Base-by-base conservation (phyloP, 2,888 invertebrate species). In the Pteria penguin region DNA sequence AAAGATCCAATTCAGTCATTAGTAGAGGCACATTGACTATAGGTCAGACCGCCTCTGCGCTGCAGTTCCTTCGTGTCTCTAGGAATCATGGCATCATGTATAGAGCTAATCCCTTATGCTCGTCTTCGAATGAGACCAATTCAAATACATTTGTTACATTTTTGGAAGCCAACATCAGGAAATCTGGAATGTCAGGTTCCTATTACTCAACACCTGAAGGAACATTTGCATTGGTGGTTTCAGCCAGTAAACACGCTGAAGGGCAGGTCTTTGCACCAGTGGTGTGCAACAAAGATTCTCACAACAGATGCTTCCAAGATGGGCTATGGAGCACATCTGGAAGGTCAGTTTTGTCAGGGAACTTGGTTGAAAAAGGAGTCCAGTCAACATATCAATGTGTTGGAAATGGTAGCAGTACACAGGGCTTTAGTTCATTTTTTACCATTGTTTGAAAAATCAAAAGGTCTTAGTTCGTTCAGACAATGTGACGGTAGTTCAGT, bases 261-360 rank as follows among this genome's bases (percentile, higher is more conserved):
- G 61, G 70, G 70, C 11, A 8, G 61, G 32, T 65, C 52, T 18
- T 8, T 65, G 18, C 8, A n/a, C 3, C 33, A 29, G 26, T 33
- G 22, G 24, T 2, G n/a, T 18, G 26, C 58, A 68, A 58, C 72
- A 18, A 26, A 58, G 2, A 57, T 57, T 2, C 11, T 58, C 2
- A 71, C 45, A 8, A 71, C 70, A 29, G 70, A 71, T 71, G 70
- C 70, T n/a, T n/a, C n/a, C n/a, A n/a, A n/a, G n/a, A n/a, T n/a
- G n/a, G n/a, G n/a, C n/a, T n/a, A n/a, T n/a, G n/a, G n/a, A n/a
- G n/a, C n/a, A n/a, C n/a, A n/a, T n/a, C n/a, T n/a, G n/a, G n/a
- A n/a, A n/a, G n/a, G n/a, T n/a, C n/a, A n/a, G n/a, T n/a, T n/a
- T n/a, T n/a, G n/a, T n/a, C n/a, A n/a, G n/a, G n/a, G n/a, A n/a